Evolutionary conservation across 64 coral and sea anemone species (phyloP), one percentile per base, ranked within the genome.

Genomic region (Montipora foliosa): DNA sequence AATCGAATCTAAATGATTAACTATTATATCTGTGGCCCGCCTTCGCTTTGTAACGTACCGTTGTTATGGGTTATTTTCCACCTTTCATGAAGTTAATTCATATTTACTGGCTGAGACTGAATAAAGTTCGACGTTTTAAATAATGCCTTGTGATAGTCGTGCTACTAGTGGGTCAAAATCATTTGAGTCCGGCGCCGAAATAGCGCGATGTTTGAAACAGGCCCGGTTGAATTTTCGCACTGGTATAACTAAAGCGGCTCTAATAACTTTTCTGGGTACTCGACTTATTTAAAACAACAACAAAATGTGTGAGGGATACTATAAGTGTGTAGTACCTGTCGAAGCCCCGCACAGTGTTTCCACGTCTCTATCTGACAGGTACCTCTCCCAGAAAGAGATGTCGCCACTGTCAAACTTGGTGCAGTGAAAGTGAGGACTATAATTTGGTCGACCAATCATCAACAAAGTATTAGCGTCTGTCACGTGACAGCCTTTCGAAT

Each of bases 351-450:
- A 99, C 72, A 99, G 74, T 20, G 70, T 92, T 55, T 89, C 79
- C 14, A 99, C 89, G 59, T 99, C 92, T 16, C 92, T 90, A 52
- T 89, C 61, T 49, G 75, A 88, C 49, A 99, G 80, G 24, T 96
- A 99, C 49, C 50, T 92, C 89, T 99, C 98, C 81, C 94, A 99
- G 71, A 99, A 89, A 0, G 98, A 91, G 6, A 99, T 87, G 20
- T 99, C 98, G 10, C 98, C 98, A 20, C 95, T 96, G 60, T 99
- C 95, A 89, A 99, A 99, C 75, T 94, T 96, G 6, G 95, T 96
- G 64, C 95, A 99, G n/a, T 84, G 95, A 84, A 94, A 94, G 17
- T 99, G 95, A 58, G 95, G 98, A 1, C 95, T 92, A 61, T 96
- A 94, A 49, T 99, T 99, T 47, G 98, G 92, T 76, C 95, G 79